phyloP scores from a whole-genome alignment of 2,888 invertebrate genomes.

The Sminthurinus aureus region DNA sequence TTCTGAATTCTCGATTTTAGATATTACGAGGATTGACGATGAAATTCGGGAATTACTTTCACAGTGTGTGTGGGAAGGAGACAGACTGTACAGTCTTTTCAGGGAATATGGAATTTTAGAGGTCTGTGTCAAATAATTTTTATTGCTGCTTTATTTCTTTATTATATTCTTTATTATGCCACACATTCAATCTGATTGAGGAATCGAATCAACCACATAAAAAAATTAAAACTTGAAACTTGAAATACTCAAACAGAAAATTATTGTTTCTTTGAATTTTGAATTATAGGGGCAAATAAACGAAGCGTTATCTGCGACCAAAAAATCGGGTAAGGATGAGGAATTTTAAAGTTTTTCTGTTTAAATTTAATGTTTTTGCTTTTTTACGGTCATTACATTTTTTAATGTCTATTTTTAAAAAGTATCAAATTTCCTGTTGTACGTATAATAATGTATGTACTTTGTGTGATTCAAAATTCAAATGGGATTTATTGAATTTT shows the following conservation, averaged over 20 bases:
- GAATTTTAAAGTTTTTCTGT: background rate
- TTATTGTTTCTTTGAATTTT: too few relatives aligned
- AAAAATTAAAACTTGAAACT: too few relatives aligned
- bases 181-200: too few relatives aligned
- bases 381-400: background rate
- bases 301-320: background rate
- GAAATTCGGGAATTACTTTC: background rate
- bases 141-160: too few relatives aligned
- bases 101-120: slow-evolving; percentile 37
- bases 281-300: background rate
- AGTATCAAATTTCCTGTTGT: too few relatives aligned
- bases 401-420: background rate
- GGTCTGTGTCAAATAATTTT: background rate
- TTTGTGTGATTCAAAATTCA: too few relatives aligned
- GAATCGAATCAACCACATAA: too few relatives aligned
- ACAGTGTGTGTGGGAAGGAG: slow-evolving; percentile 42
- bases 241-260: too few relatives aligned
- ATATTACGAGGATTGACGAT: slow-evolving; percentile 9
- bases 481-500: slow-evolving; percentile 27
- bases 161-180: too few relatives aligned
- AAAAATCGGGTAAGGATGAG: background rate
- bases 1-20: too few relatives aligned
- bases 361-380: background rate
- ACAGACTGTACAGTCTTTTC: slow-evolving; percentile 36
- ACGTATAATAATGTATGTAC: too few relatives aligned